Percentiles rank a stretch among this genome's conserved stretches.
phyloP scores from a whole-genome alignment of 1,140 invertebrate species.

The Pogonomyrmex californicus region DNA sequence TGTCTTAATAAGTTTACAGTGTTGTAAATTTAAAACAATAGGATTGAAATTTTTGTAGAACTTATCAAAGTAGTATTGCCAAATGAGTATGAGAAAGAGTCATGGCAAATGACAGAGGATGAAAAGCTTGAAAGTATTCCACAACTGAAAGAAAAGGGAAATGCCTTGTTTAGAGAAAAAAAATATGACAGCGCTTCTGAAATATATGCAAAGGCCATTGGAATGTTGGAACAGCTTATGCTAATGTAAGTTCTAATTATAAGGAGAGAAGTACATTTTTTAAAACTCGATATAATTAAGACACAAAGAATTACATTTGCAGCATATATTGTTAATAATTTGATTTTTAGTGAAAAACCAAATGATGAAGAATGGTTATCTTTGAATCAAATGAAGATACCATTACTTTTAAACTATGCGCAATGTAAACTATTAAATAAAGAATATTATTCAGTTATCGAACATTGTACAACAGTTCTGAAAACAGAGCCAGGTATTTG shows the following conservation, averaged over 20 bases:
- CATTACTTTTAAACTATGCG: constrained; percentile 96
- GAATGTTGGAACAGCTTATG: constrained; percentile 96
- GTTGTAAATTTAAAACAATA: neutral
- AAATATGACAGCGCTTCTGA: constrained; percentile 92
- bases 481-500: constrained; percentile 91
- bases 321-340: neutral
- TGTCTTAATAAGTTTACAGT: neutral
- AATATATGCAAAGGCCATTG: constrained; percentile 95
- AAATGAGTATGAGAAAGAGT: constrained; percentile 96
- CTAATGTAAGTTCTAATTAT: constrained; percentile 89
- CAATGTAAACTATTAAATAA: constrained; percentile 95
- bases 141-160: constrained; percentile 93
- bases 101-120: constrained; percentile 95
- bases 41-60: constrained; percentile 87
- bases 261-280: neutral
- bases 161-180: constrained; percentile 93
- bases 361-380: constrained; percentile 94
- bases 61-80: constrained; percentile 92
- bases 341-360: constrained; percentile 94
- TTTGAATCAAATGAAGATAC: constrained; percentile 93
- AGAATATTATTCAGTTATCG: constrained; percentile 97
- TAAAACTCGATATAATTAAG: neutral
- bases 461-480: constrained; percentile 95
- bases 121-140: constrained; percentile 94
- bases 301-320: neutral